Conservation (phyloP, 2,797 vertebrate genomes). For the Antrozous pallidus region DNA sequence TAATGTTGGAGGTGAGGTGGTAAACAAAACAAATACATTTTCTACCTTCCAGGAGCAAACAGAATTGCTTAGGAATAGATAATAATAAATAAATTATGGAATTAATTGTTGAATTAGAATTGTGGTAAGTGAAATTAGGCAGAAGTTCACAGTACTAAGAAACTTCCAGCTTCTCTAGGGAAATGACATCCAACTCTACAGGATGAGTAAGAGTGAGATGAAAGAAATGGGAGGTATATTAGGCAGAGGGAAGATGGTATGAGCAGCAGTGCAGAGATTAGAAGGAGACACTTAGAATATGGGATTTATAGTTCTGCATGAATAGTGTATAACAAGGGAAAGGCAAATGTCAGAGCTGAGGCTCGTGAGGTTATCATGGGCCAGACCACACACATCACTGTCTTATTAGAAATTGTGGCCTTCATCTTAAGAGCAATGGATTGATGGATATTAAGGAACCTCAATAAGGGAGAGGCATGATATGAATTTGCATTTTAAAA, state of each 20-base stretch:
- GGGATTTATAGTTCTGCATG: background rate
- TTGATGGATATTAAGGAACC: background rate
- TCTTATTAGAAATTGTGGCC: background rate
- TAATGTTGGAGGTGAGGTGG: background rate
- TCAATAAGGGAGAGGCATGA: background rate
- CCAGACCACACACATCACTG: background rate
- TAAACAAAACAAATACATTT: background rate
- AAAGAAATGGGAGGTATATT: background rate
- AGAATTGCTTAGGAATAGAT: background rate
- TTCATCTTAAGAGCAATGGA: background rate
- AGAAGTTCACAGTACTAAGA: background rate
- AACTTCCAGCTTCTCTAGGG: background rate
- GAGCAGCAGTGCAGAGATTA: background rate
- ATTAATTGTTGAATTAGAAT: constrained; percentile 3
- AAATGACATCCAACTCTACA: background rate
- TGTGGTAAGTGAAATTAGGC: background rate
- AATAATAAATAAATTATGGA: background rate
- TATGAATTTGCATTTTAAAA: background rate
- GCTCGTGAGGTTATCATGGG: background rate
- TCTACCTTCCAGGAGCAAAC: background rate
- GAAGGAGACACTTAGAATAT: background rate
- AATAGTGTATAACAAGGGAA: background rate
- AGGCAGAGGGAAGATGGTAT: background rate
- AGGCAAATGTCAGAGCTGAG: background rate
- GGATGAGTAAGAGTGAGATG: background rate